Conservation (phyloP, 2,113 vertebrate species). For the Muntiacus muntjak region DNA sequence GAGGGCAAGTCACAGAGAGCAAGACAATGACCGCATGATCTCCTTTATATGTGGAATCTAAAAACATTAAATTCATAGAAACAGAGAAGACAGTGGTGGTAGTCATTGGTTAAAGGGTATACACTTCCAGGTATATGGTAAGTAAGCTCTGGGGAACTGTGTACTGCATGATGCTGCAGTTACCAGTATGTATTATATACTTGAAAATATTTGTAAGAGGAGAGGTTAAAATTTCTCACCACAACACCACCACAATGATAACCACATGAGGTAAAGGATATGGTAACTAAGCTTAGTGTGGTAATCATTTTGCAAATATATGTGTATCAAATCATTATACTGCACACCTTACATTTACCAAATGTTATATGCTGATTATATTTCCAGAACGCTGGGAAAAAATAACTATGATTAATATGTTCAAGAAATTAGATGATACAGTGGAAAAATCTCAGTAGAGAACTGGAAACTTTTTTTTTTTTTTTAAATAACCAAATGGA, state of each 20-base stretch:
- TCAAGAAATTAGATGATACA: background rate
- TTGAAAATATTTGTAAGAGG: background rate
- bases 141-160: background rate
- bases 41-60: background rate
- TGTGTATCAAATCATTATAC: background rate
- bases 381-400: background rate
- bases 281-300: background rate
- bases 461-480: background rate
- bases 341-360: background rate
- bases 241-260: background rate
- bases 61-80: background rate
- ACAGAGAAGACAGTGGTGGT: background rate
- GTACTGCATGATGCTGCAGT: background rate
- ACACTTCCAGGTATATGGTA: background rate
- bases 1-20: background rate
- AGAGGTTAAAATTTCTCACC: background rate
- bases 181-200: background rate
- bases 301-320: background rate
- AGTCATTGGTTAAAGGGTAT: too few species aligned
- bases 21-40: background rate
- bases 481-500: background rate
- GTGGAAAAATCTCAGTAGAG: background rate
- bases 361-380: background rate
- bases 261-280: background rate
- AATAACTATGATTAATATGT: background rate